Conservation (phyloP, 2,797 vertebrate genomes). For the Macropodus opercularis region DNA sequence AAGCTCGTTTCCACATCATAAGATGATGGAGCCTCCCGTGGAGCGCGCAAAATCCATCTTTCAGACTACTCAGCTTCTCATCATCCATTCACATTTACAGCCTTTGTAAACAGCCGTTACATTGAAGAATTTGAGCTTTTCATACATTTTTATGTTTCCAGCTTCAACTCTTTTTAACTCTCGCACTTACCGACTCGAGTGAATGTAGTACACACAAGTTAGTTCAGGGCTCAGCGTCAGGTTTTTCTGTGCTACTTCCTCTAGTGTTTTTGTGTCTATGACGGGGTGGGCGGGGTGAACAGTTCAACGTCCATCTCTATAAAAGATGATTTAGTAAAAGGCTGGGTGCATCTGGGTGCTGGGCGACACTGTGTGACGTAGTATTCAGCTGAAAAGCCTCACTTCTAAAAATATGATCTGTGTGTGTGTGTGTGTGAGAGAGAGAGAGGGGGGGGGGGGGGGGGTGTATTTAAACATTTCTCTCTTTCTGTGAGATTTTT, state of each 20-base stretch:
- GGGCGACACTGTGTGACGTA: conserved; percentile 35
- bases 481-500: conserved; percentile 35
- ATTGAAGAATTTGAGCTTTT: conserved; percentile 10
- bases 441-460: conserved; percentile 17
- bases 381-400: conserved; percentile 42
- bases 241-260: conserved; percentile 17
- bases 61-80: not conserved
- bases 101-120: conserved; percentile 8
- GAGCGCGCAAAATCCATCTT: not conserved
- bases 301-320: conserved; percentile 37
- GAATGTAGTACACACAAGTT: conserved; percentile 15
- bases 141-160: conserved; percentile 17
- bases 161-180: conserved; percentile 7
- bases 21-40: not conserved
- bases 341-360: conserved; percentile 28
- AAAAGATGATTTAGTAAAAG: conserved; percentile 35
- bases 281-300: conserved; percentile 14
- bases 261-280: conserved; percentile 19
- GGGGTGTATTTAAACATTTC: conserved; percentile 37
- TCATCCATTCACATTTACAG: not conserved
- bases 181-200: conserved; percentile 20
- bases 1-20: not conserved
- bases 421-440: conserved; percentile 20
- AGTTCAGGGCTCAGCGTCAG: conserved; percentile 12
- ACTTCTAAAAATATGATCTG: conserved; percentile 54